These are phyloP conservation scores for Pan paniscus DNA, from an alignment of 2,113 vertebrate genomes.

Conservation along the genomic window DNA sequence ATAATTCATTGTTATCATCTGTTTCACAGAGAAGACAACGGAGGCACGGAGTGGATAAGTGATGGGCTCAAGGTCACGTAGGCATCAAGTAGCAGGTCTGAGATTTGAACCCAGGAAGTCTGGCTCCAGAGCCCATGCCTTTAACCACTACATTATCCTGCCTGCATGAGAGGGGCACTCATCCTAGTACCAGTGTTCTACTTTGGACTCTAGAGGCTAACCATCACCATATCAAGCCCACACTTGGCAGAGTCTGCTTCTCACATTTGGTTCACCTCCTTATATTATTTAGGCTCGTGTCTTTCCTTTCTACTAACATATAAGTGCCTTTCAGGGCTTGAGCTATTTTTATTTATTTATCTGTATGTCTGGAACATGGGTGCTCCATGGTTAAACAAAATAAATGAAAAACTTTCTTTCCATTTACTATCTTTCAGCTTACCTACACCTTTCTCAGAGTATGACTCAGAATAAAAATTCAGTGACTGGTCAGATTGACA, in stretches of 20 bases:
- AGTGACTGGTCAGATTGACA: not conserved
- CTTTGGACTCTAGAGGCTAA: not conserved
- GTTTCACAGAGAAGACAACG: not conserved
- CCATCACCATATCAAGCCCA: not conserved
- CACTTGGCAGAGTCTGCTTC: not conserved
- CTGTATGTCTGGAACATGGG: not conserved
- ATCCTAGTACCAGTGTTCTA: not conserved
- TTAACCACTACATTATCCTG: not conserved
- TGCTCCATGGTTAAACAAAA: not conserved
- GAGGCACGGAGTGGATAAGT: not conserved
- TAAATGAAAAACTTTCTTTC: not conserved
- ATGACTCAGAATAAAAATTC: conserved; percentile 7
- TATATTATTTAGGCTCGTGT: not conserved
- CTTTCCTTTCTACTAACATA: not conserved
- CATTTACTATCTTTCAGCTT: not conserved
- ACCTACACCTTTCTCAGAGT: not conserved
- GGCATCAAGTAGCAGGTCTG: not conserved
- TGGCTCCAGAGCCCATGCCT: not conserved
- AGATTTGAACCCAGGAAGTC: not conserved
- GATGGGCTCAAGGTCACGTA: not conserved
- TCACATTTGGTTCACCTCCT: not conserved
- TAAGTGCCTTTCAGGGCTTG: not conserved
- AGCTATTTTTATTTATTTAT: not conserved
- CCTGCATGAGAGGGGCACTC: not conserved
- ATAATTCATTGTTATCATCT: not conserved